Percentiles rank a stretch among this genome's conserved stretches.
Conservation (phyloP, 2,888 invertebrate species). For the Cephus pygmeus region DNA sequence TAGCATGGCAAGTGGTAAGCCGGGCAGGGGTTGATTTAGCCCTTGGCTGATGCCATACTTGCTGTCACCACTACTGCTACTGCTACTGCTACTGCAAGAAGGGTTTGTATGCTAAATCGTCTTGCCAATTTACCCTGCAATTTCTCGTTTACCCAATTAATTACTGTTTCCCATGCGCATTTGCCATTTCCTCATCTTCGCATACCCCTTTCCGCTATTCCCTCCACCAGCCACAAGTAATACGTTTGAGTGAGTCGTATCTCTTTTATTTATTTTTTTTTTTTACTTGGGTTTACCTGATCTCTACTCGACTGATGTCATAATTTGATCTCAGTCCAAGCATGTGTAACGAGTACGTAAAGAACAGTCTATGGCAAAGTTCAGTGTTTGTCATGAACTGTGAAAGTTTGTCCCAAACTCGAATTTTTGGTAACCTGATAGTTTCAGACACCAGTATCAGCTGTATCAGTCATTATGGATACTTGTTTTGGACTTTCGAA, state of each 20-base stretch:
- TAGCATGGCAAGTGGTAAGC: neutral
- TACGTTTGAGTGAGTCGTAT: neutral
- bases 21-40: neutral
- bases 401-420: neutral
- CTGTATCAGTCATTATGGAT: neutral
- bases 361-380: neutral
- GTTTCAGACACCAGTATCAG: neutral
- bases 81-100: neutral
- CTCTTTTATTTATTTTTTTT: neutral
- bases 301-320: neutral
- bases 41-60: neutral
- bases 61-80: neutral
- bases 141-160: constrained; percentile 19
- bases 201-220: no score
- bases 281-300: neutral
- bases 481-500: neutral
- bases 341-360: neutral
- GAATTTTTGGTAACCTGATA: neutral
- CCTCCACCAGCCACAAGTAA: neutral
- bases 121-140: constrained; percentile 21
- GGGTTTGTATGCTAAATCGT: constrained; percentile 16
- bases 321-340: neutral
- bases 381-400: neutral
- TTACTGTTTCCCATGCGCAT: neutral
- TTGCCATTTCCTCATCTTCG: neutral